Base-by-base conservation (phyloP, 2,113 vertebrate genomes). In the Podiceps cristatus region DNA sequence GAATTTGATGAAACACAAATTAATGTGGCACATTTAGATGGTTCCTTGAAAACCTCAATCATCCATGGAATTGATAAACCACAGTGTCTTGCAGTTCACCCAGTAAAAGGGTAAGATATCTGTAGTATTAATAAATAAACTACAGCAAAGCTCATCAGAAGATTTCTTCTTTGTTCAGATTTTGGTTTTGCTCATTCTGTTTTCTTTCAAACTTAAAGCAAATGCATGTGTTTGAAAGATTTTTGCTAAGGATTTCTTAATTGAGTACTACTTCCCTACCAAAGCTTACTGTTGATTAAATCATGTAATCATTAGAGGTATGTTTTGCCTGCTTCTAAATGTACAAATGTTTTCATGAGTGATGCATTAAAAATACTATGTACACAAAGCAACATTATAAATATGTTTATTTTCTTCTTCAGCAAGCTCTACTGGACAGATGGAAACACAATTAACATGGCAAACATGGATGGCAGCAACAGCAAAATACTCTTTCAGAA, bases 1-100 rank as follows among this genome's bases (percentile, higher is more conserved):
- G 99, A 99, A 97, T 99, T 99, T 95, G 99, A 99, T 95, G 99
- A 99, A 99, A 99, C 99, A 6, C 99, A 99, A 98, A 99, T 99
- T 98, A 99, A 99, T 56, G 99, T 99, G 95, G 99, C 99, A 78
- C 99, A 98, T 93, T 98, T 99, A 95, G 99, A 99, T 67, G 99
- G 99, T 31, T 99, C 99, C 96, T 98, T 99, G 96, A 99, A 99
- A 99, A 99, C 99, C 60, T 99, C 99, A 86, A 98, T 99, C 98
- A 99, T 99, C 97, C 99, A 99, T 17, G 99, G 99, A 95, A 99
- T 99, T 6, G 99, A 99, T 98, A 99, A 99, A 86, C 99, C 99
- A 45, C 99, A 99, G 94, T 99, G 99, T 96, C 98, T 99, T 94
- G 98, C 99, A 66, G 98, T 99, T 98, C 99, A 99, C 83, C 99